These are phyloP conservation scores for Hypotaenidia okinawae DNA, from an alignment of 2,797 vertebrate genomes.

Conservation along the genomic window DNA sequence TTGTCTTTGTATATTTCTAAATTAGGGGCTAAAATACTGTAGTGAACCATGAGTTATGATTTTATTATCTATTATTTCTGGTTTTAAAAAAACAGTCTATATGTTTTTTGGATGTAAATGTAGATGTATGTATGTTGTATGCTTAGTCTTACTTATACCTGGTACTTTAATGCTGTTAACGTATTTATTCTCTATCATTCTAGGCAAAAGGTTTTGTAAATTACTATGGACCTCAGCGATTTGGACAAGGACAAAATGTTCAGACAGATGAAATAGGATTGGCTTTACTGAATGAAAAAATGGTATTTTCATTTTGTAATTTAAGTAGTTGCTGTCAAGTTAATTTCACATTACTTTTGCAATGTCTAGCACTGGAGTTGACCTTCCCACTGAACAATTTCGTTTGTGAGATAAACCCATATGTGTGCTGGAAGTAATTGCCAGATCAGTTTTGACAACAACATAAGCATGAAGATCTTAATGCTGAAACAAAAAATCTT, in stretches of 20 bases:
- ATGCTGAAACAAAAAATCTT: neutral
- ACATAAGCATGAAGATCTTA: neutral
- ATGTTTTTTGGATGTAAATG: neutral
- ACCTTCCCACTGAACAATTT: neutral
- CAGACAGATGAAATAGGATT: conserved; percentile 91
- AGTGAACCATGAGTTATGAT: neutral
- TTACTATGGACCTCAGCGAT: conserved; percentile 94
- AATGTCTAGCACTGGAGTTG: neutral
- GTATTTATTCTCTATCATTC: conserved; percentile 37
- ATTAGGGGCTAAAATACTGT: neutral
- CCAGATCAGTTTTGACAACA: neutral
- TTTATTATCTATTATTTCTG: neutral
- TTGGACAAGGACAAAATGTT: conserved; percentile 87
- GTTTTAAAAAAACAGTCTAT: neutral
- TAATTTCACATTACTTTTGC: neutral
- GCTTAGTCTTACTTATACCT: neutral
- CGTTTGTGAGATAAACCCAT: neutral
- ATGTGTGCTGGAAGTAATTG: neutral
- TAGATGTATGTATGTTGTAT: neutral
- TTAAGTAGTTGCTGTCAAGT: neutral
- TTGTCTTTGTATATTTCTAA: neutral
- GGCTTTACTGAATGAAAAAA: conserved; percentile 89
- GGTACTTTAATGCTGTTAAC: neutral
- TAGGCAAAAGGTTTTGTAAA: conserved; percentile 93
- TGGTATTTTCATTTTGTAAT: conserved; percentile 78